Conservation (phyloP, 2,113 vertebrate genomes). For the Recurvirostra avosetta region DNA sequence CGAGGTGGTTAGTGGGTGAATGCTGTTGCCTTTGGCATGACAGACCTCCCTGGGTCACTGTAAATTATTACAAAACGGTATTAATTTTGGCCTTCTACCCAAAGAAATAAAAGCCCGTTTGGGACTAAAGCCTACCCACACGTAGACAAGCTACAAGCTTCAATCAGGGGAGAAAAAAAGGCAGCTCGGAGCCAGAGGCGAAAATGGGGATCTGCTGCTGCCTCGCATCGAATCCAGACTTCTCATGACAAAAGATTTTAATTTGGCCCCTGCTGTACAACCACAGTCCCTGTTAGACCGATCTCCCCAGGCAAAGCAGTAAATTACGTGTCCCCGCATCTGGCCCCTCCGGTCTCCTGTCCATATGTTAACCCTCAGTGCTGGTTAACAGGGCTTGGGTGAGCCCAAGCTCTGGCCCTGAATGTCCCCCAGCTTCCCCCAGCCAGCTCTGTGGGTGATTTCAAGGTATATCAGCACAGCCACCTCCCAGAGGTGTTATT, state of each 20-base stretch:
- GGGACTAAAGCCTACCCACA: neutral
- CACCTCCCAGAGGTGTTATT: constrained; percentile 55
- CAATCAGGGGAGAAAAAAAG: neutral
- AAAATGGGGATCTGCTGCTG: neutral
- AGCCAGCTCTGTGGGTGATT: neutral
- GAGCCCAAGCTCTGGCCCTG: neutral
- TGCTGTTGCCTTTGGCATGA: constrained; percentile 39
- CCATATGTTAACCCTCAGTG: constrained; percentile 24
- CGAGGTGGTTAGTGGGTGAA: neutral
- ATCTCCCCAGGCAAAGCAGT: constrained; percentile 41
- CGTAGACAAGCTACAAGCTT: neutral
- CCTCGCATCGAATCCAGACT: neutral
- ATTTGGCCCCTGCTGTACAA: neutral
- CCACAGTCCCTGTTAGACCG: neutral
- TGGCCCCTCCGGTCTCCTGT: neutral
- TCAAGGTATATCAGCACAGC: neutral
- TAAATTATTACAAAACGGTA: constrained; percentile 28
- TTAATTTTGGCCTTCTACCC: constrained; percentile 47
- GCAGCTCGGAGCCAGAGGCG: neutral
- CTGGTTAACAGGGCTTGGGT: neutral
- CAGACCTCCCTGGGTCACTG: neutral
- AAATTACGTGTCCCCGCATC: neutral
- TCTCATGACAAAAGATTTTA: constrained; percentile 35
- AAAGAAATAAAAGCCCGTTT: neutral
- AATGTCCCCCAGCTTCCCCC: neutral